These are phyloP conservation scores for Drosophila austrosaltans DNA, from an alignment of 2,888 invertebrate species.

Conservation along the genomic window DNA sequence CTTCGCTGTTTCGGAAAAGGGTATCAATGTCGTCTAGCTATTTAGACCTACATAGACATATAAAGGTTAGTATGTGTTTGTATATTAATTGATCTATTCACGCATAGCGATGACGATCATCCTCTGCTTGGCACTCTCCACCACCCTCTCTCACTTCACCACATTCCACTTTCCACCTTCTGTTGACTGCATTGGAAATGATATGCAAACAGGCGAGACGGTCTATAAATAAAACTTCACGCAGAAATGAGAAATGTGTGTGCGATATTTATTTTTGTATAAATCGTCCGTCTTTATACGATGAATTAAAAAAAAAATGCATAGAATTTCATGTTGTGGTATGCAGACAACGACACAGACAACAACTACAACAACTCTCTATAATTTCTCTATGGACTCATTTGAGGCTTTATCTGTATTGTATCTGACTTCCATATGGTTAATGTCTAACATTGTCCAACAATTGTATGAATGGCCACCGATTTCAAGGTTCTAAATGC, in stretches of 20 bases:
- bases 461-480: neutral
- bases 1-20: neutral
- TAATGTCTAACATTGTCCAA: neutral
- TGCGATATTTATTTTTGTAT: slow-evolving; percentile 54
- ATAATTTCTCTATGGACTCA: slow-evolving; percentile 38
- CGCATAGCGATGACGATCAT: slow-evolving; percentile 44
- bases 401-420: slow-evolving; percentile 17
- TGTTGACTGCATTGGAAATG: slow-evolving; percentile 67
- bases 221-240: slow-evolving; percentile 66
- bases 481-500: slow-evolving; percentile 33
- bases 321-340: slow-evolving; percentile 51
- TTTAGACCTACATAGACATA: neutral
- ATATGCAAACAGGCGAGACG: slow-evolving; percentile 58
- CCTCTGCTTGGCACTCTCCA: slow-evolving; percentile 24
- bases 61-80: neutral
- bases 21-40: neutral
- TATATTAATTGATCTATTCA: slow-evolving; percentile 33
- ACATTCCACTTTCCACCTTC: neutral
- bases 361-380: slow-evolving; percentile 14
- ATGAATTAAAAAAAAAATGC: slow-evolving; percentile 59
- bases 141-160: neutral
- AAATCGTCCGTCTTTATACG: slow-evolving; percentile 36
- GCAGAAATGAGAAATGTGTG: slow-evolving; percentile 56
- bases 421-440: slow-evolving; percentile 21
- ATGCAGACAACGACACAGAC: slow-evolving; percentile 44